Percentiles rank a stretch among this genome's conserved stretches.
phyloP scores from a whole-genome alignment of 2,888 invertebrate species.

The Dryobota labecula region DNA sequence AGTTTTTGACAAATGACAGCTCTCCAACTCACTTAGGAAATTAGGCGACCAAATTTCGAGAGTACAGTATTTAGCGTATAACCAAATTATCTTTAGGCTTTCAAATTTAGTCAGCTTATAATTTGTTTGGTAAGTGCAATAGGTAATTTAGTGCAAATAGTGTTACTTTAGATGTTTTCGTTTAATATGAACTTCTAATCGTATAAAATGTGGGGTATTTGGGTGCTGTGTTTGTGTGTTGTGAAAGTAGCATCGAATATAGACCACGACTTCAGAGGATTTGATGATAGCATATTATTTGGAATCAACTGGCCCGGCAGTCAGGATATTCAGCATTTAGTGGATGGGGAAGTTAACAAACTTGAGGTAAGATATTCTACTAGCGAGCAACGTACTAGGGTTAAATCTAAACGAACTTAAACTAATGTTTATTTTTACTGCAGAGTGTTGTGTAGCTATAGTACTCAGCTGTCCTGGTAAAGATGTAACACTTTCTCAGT shows the following conservation, averaged over 20 bases:
- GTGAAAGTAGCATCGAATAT: conserved; percentile 73
- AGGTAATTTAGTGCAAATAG: conserved; percentile 7
- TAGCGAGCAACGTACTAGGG: neutral
- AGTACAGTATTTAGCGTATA: fast-evolving
- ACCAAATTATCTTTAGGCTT: neutral
- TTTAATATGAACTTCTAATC: conserved; percentile 63
- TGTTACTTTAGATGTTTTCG: conserved; percentile 40
- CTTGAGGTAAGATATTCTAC: conserved; percentile 69
- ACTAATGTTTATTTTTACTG: neutral
- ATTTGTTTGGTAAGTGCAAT: conserved; percentile 46
- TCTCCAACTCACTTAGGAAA: conserved; percentile 77
- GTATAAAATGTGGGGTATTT: conserved; percentile 74
- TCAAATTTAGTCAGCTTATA: conserved; percentile 34
- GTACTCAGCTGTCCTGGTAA: neutral
- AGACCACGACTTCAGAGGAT: conserved; percentile 93
- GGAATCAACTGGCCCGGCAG: conserved; percentile 94
- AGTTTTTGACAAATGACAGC: conserved; percentile 79
- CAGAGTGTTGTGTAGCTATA: neutral
- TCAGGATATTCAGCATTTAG: conserved; percentile 71
- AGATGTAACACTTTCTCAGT: neutral
- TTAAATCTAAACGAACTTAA: neutral
- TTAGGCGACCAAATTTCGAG: conserved; percentile 63
- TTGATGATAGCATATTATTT: conserved; percentile 95
- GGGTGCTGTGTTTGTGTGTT: conserved; percentile 73
- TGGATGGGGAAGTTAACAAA: conserved; percentile 74